Evolutionary conservation across 2,797 vertebrate species (phyloP).

Genomic region (Nannoperca australis): DNA sequence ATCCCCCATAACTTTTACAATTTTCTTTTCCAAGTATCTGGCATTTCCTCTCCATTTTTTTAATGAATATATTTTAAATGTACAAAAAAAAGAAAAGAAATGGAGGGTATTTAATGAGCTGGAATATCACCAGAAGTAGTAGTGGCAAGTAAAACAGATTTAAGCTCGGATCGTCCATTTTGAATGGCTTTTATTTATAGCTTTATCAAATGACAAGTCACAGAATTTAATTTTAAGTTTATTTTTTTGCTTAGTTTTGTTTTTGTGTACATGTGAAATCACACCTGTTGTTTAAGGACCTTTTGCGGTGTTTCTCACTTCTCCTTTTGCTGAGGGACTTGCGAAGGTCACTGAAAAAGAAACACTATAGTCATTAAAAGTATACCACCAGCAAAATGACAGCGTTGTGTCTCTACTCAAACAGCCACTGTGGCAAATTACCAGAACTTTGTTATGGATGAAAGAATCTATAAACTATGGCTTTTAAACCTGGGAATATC

Average conservation of each 20-base stretch:
- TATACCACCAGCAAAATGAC: background rate
- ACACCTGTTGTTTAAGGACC: slow-evolving; percentile 88
- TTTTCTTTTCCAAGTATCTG: background rate
- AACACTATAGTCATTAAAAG: background rate
- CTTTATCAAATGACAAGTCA: background rate
- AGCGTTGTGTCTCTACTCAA: background rate
- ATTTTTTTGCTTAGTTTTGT: too few relatives aligned
- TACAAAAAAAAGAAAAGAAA: background rate
- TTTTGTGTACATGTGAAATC: background rate
- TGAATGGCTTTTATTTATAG: background rate
- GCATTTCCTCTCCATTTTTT: background rate
- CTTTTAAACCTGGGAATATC: background rate
- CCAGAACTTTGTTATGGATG: background rate
- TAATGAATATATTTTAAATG: background rate
- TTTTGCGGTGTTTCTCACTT: slow-evolving; percentile 84
- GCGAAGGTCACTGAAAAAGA: slow-evolving; percentile 86
- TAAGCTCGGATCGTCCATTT: background rate
- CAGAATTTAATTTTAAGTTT: background rate
- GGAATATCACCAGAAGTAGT: background rate
- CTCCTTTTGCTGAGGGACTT: slow-evolving; percentile 91
- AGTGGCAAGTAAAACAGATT: background rate
- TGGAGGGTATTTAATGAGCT: background rate
- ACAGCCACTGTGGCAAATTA: background rate
- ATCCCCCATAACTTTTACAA: background rate
- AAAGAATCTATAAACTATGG: background rate